Base-by-base conservation (phyloP, 2,797 vertebrate genomes). In the Galaxias olidus region DNA sequence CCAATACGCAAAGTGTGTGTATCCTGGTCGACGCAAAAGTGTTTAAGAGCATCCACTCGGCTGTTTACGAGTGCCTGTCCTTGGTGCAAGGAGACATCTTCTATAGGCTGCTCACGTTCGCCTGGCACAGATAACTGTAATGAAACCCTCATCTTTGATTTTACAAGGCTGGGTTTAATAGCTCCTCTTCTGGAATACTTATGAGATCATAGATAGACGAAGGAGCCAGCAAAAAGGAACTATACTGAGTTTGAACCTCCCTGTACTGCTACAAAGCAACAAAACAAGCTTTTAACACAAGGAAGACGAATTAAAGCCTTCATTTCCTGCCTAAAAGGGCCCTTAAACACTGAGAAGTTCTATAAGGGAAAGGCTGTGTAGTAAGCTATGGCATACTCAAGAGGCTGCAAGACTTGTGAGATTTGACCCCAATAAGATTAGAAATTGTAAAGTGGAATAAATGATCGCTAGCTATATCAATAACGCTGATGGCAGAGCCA, bases 141-240 rank as follows among this genome's bases (percentile, higher is more conserved):
- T 68, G 52, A 76, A 79, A 74, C 55, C 58, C 54, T 63, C 55
- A 55, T 54, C 53, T 72, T 17, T 65, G 11, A 46, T 75, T 77
- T 71, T 58, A 77, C 58, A 74, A 66, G 65, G 14, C 48, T 63
- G 40, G 43, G n/a, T 72, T 75, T 72, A 74, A 69, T 74, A 64
- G 63, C 56, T 45, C 46, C 9, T 45, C n/a, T 52, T 46, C 20
- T 42, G 14, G 68, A 70, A 66, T 47, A 57, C 59, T 13, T 61
- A 61, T 76, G 56, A 63, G 54, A 73, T 78, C 41, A 65, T 13
- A 30, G 57, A 65, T 13, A 30, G 57, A 67, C 9, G 53, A 69
- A 45, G 58, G n/a, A 44, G 48, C 40, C n/a, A 42, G n/a, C 43
- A 11, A 45, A 4, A 11, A 40, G 8, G 18, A 41, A 58, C 19